Base-by-base conservation (phyloP, 2,113 vertebrate genomes). In the Caranx ignobilis region DNA sequence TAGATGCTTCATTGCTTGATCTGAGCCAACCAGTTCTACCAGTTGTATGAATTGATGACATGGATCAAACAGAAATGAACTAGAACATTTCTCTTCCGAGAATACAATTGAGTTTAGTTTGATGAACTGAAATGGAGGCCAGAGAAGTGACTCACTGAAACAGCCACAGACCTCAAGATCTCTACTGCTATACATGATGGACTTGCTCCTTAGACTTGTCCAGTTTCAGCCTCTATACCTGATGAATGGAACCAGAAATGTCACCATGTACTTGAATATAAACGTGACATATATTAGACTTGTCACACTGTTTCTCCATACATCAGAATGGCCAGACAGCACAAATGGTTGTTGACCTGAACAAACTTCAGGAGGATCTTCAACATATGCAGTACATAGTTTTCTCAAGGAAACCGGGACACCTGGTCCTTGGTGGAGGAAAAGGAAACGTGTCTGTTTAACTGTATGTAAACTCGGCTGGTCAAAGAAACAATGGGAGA, bases 381-480 rank as follows among this genome's bases (percentile, higher is more conserved):
- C 65, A 67, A 75, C 48, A 31, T 50, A 81, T 74, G 74, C 6
- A 3, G 35, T 41, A 84, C 75, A 76, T 6, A 3, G 35, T 41
- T 64, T 85, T 43, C 76, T 66, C 56, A 7, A 9, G 79, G 56
- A 83, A 75, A 16, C 54, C 43, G 65, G 55, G 35, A 75, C 21
- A 52, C 65, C 69, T 56, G 75, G 48, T 67, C 11, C 13, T 56
- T 45, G 1, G 43, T 16, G n/a, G 32, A 83, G 87, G 86, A 87
- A 91, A 63, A 67, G 81, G 76, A 86, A 86, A 73, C 71, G 65
- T 56, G 61, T 52, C 35, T 66, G 2, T 73, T 66, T 39, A 43
- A 62, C n/a, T 57, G 37, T 12, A 61, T 0, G 43, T 64, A 79
- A 82, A 82, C 50, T 19, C 43, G 72, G 19, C 56, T 37, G 45